Percentiles rank a stretch among this genome's conserved stretches.
phyloP scores from a whole-genome alignment of 2,888 invertebrate species.

The Shargacucullia verbasci region DNA sequence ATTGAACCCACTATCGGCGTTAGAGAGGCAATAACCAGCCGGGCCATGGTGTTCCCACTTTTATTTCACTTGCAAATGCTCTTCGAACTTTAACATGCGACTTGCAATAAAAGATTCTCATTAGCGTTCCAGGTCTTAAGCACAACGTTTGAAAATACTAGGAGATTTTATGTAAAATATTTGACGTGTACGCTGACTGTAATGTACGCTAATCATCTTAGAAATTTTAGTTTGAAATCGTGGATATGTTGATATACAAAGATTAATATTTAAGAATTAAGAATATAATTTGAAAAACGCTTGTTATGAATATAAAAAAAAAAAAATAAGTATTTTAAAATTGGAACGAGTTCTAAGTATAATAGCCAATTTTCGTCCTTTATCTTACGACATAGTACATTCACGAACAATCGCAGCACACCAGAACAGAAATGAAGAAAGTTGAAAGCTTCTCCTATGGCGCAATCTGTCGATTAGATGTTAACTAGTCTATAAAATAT shows the following conservation, averaged over 20 bases:
- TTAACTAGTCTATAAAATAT: slow-evolving; percentile 38
- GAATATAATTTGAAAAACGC: too few relatives aligned
- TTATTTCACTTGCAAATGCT: slow-evolving; percentile 58
- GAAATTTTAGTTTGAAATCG: too few relatives aligned
- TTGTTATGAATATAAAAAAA: too few relatives aligned
- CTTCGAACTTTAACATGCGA: slow-evolving; percentile 43
- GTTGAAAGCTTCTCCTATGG: slow-evolving; percentile 10
- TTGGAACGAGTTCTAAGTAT: too few relatives aligned
- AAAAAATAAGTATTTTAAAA: too few relatives aligned
- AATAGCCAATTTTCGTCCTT: too few relatives aligned
- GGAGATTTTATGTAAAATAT: slow-evolving; percentile 28
- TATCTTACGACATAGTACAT: too few relatives aligned
- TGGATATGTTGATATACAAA: too few relatives aligned
- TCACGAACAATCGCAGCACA: not conserved
- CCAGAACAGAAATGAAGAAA: slow-evolving; percentile 1
- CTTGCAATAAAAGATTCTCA: slow-evolving; percentile 51
- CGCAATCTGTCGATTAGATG: slow-evolving; percentile 29
- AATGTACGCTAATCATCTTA: slow-evolving; percentile 10
- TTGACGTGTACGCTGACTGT: slow-evolving; percentile 26
- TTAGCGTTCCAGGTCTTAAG: slow-evolving; percentile 46
- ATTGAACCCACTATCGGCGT: slow-evolving; percentile 84
- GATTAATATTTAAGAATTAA: too few relatives aligned
- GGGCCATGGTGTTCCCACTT: slow-evolving; percentile 58
- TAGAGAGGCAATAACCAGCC: slow-evolving; percentile 76
- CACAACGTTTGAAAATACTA: slow-evolving; percentile 33